These are phyloP conservation scores for Macroramphosus scolopax DNA, from an alignment of 2,797 vertebrate species.

Conservation along the genomic window DNA sequence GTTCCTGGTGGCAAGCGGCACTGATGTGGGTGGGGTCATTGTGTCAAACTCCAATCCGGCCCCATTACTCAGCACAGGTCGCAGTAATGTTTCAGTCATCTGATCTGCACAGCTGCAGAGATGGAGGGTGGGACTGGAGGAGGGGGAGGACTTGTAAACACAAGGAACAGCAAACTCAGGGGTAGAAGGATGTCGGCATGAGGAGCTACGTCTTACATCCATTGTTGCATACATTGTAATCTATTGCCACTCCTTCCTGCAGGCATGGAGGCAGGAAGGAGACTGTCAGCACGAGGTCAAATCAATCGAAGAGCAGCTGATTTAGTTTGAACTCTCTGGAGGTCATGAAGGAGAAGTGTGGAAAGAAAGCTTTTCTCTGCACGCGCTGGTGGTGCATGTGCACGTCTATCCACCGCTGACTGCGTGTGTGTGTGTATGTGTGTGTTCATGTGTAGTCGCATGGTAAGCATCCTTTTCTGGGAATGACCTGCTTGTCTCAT, in stretches of 20 bases:
- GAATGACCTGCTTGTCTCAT: constrained; percentile 75
- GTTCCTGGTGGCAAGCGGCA: constrained; percentile 52
- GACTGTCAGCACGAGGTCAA: constrained; percentile 50
- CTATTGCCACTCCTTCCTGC: constrained; percentile 22
- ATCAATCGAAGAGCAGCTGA: constrained; percentile 54
- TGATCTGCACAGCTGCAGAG: constrained; percentile 62
- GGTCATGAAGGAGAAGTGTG: constrained; percentile 13
- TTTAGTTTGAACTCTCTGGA: constrained; percentile 29
- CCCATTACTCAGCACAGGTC: constrained; percentile 72
- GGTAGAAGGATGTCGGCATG: constrained; percentile 11
- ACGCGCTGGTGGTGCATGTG: too few relatives aligned
- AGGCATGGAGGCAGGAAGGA: constrained; percentile 7
- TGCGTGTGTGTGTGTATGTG: constrained; percentile 1
- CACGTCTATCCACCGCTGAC: too few relatives aligned
- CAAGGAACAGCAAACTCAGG: constrained; percentile 32
- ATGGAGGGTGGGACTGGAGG: too few relatives aligned
- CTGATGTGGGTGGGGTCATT: constrained; percentile 67
- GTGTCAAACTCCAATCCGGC: constrained; percentile 68
- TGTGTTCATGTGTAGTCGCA: constrained; percentile 34
- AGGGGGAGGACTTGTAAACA: constrained; percentile 46
- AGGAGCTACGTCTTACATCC: constrained; percentile 30
- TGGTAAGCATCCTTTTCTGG: constrained; percentile 61
- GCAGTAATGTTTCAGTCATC: constrained; percentile 72
- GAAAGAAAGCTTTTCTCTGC: constrained; percentile 21
- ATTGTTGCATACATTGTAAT: constrained; percentile 26